phyloP scores from a whole-genome alignment of 2,888 invertebrate genomes.

The Rhingia campestris region DNA sequence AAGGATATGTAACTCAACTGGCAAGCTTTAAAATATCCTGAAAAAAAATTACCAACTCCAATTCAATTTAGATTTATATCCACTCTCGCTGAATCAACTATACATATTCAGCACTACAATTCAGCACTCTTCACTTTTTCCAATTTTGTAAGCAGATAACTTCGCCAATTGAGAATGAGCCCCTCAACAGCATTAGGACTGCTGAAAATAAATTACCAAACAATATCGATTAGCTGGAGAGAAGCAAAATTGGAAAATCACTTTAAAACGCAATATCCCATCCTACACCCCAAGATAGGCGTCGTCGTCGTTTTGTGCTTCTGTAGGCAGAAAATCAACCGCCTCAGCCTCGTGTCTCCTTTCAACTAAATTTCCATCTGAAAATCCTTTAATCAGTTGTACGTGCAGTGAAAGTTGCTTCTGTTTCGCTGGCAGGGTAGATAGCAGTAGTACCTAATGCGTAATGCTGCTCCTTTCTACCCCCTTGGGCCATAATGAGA shows the following conservation, averaged over 20 bases:
- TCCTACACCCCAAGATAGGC: constrained; percentile 9
- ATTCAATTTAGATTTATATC: constrained; percentile 28
- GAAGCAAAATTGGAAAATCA: constrained; percentile 37
- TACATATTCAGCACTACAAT: not conserved
- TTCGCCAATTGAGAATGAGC: not conserved
- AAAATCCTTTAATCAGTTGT: constrained; percentile 70
- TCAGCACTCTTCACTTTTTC: not conserved
- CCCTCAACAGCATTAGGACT: constrained; percentile 28
- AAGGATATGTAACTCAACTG: no score
- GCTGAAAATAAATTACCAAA: constrained; percentile 47
- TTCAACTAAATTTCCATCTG: constrained; percentile 55
- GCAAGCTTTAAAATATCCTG: no score
- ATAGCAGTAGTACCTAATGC: constrained; percentile 1
- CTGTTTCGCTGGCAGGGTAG: not conserved
- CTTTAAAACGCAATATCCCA: constrained; percentile 20
- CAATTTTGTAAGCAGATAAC: constrained; percentile 32
- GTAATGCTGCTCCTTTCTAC: not conserved
- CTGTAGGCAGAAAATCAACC: constrained; percentile 23
- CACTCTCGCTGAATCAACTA: not conserved
- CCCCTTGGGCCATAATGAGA: constrained; percentile 29
- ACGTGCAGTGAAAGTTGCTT: constrained; percentile 43
- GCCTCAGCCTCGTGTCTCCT: constrained; percentile 16
- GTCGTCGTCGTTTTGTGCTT: constrained; percentile 11
- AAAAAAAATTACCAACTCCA: not conserved
- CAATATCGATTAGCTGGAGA: constrained; percentile 59